phyloP scores from a whole-genome alignment of 2,888 invertebrate genomes.

The Colletes collaris region DNA sequence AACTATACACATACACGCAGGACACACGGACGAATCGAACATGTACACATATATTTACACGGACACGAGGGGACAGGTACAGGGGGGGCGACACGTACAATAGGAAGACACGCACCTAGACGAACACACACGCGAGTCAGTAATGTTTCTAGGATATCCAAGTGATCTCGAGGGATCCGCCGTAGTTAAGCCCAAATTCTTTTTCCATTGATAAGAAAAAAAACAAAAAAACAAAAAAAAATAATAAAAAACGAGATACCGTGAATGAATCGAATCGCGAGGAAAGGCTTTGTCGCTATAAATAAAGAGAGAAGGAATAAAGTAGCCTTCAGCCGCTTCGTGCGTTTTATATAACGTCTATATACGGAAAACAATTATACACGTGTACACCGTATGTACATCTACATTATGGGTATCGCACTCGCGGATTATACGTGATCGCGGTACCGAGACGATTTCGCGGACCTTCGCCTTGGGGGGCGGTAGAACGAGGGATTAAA shows the following conservation, averaged over 20 bases:
- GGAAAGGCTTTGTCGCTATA: constrained; percentile 62
- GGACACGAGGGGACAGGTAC: constrained; percentile 21
- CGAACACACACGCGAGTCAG: constrained; percentile 55
- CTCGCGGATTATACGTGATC: constrained; percentile 37
- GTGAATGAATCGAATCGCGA: constrained; percentile 38
- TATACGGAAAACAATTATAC: constrained; percentile 63
- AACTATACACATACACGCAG: neutral
- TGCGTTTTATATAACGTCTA: constrained; percentile 73
- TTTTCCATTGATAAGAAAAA: constrained; percentile 58
- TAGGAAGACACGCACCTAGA: constrained; percentile 53
- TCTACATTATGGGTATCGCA: constrained; percentile 58
- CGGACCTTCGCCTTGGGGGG: neutral
- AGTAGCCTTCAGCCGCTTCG: constrained; percentile 70
- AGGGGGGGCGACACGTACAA: constrained; percentile 18
- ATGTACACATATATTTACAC: constrained; percentile 12
- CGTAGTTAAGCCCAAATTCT: constrained; percentile 67
- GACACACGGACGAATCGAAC: constrained; percentile 13
- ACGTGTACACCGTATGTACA: constrained; percentile 57
- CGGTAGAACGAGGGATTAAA: neutral
- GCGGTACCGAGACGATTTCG: constrained; percentile 28
- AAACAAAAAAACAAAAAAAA: constrained; percentile 16
- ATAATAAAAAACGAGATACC: constrained; percentile 17
- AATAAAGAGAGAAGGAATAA: constrained; percentile 51
- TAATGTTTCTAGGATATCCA: constrained; percentile 65
- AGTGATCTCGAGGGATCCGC: constrained; percentile 60